phyloP scores from a whole-genome alignment of 1,140 invertebrate genomes.

The Philopotamus ludificatus region DNA sequence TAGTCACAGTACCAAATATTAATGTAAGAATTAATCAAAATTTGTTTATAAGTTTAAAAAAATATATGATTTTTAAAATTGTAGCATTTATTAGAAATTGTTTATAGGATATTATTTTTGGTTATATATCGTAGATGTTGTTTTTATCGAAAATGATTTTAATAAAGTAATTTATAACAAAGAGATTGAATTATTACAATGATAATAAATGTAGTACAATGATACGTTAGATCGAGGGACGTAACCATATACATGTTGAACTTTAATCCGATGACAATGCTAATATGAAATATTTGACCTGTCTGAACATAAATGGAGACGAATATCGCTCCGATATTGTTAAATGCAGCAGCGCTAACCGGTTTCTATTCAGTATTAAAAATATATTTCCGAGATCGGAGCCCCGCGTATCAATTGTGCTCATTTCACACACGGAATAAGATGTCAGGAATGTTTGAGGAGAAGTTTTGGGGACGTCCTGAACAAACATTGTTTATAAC shows the following conservation, averaged over 20 bases:
- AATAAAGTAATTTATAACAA: conserved; percentile 21
- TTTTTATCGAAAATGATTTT: conserved; percentile 11
- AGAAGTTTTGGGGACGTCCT: neutral
- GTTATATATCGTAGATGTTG: conserved; percentile 14
- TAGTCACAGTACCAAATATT: conserved; percentile 27
- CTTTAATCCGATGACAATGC: too few species aligned
- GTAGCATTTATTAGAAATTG: conserved; percentile 1
- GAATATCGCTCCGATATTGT: too few species aligned
- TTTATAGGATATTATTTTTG: conserved; percentile 11
- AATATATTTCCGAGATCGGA: neutral
- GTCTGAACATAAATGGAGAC: too few species aligned
- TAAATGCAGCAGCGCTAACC: too few species aligned
- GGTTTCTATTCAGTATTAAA: neutral
- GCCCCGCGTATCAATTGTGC: neutral
- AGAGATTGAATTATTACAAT: too few species aligned
- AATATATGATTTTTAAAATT: neutral
- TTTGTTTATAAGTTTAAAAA: neutral
- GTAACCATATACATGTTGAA: too few species aligned
- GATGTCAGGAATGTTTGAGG: neutral
- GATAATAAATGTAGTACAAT: too few species aligned
- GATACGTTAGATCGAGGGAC: too few species aligned
- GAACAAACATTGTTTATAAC: neutral
- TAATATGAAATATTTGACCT: too few species aligned
- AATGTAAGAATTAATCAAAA: neutral
- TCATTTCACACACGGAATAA: neutral